A percentile compares a stretch with the other conserved stretches of the same genome.
phyloP scores from a whole-genome alignment of 2,888 invertebrate genomes.

The Diarsia rubi region DNA sequence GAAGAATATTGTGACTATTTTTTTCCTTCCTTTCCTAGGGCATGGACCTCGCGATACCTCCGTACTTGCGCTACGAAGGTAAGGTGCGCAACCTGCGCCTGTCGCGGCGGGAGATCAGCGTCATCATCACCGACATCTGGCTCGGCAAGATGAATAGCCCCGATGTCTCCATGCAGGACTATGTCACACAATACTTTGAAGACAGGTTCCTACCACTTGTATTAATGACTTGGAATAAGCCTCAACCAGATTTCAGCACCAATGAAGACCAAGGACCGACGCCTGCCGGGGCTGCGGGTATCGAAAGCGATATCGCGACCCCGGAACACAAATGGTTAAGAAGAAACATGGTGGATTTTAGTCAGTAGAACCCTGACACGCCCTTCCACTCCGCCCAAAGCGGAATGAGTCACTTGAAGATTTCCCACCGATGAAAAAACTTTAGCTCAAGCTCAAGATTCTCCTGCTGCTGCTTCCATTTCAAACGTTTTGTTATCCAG shows the following conservation, averaged over 20 bases:
- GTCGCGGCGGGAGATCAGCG: constrained; percentile 87
- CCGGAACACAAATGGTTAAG: no score
- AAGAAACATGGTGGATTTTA: no score
- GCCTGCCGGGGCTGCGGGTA: no score
- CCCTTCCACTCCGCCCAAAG: no score
- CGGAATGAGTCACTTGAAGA: no score
- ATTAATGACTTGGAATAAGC: not conserved
- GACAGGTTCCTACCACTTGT: constrained; percentile 77
- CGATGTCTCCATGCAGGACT: constrained; percentile 83
- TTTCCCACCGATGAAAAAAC: no score
- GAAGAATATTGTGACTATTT: not conserved
- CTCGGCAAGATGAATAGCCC: constrained; percentile 74
- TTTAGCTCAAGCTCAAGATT: not conserved
- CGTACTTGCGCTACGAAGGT: constrained; percentile 86
- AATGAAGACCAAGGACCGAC: no score
- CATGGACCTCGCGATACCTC: constrained; percentile 83
- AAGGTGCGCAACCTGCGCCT: constrained; percentile 87
- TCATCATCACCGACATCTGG: constrained; percentile 89
- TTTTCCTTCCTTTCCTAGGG: constrained; percentile 75
- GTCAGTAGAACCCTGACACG: no score
- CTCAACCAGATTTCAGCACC: no score
- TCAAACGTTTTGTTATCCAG: not conserved
- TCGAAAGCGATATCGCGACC: no score
- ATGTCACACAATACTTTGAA: constrained; percentile 86
- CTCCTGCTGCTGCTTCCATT: not conserved